Evolutionary conservation across 1,140 invertebrate species (phyloP), one percentile per base, ranked within the genome.

Genomic region (Papilio helenus): DNA sequence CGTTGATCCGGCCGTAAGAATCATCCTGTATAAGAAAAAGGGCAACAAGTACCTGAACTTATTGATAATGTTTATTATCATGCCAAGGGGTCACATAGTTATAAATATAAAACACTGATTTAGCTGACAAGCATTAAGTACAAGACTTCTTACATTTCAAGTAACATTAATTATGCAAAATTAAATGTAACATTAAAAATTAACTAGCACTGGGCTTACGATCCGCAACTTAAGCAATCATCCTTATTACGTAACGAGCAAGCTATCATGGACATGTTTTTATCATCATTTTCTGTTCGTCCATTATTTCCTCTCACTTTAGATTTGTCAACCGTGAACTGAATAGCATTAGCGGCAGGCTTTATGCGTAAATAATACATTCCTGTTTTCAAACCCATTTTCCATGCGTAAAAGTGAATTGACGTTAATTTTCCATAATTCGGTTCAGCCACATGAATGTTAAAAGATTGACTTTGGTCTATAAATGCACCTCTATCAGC

Each of bases 341-440:
- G 98, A 86, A 99, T 98, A 9, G 99, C 98, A 90, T 98, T 97
- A 2, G 98, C 99, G 8, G 99, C 99, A 10, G 99, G 98, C 88
- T 99, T 99, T 0, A 98, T 99, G 42, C 99, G 96, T 79, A 99
- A 95, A 92, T 99, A 99, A 93, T 99, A 99, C 99, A 99, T 99
- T 51, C 99, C 99, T 42, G 99, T 99, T 95, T 99, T 99, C 16
- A 99, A 95, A 9, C 99, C 98, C 92, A 97, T 96, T 95, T 98
- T 97, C 99, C 99, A 99, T 0, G 97, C 98, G 94, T 99, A 98
- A 93, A 99, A 99, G 93, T 99, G 99, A 96, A 99, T 99, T 9
- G 99, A 99, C 2, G 98, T 99, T 26, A 99, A 95, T 92, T 99
- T 99, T 2, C 97, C 98, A 92, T 98, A 98, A 87, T 97, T 98